These are phyloP conservation scores for Caenorhabditis macrosperma DNA, from an alignment of 2,888 invertebrate genomes.

Conservation along the genomic window DNA sequence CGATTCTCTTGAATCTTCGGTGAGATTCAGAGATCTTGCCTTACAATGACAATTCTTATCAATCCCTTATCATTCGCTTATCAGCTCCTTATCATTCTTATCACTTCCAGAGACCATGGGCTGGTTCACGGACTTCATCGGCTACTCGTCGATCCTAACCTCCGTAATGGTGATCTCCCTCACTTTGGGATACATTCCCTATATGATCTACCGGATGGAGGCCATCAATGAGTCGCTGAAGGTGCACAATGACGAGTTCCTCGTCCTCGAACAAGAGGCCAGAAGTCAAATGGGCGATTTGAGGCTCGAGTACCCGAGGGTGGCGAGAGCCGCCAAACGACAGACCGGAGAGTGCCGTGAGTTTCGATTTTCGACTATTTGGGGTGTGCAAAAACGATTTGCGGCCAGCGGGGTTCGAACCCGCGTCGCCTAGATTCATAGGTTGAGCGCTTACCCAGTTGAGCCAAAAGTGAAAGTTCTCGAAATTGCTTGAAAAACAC, in stretches of 20 bases:
- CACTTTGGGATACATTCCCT: constrained; percentile 58
- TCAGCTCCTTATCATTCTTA: background rate
- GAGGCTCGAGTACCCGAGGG: constrained; percentile 27
- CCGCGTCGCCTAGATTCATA: background rate
- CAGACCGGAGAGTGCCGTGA: constrained; percentile 58
- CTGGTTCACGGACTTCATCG: constrained; percentile 47
- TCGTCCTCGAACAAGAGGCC: constrained; percentile 55
- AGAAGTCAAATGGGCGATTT: constrained; percentile 45
- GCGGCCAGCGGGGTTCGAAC: background rate
- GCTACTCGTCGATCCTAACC: constrained; percentile 53
- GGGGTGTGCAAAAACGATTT: background rate
- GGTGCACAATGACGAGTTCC: constrained; percentile 61
- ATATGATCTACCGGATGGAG: constrained; percentile 55
- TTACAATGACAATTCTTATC: no score
- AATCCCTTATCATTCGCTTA: no score
- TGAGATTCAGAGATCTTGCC: no score
- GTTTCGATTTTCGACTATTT: constrained; percentile 27
- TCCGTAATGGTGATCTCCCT: constrained; percentile 56
- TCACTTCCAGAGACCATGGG: constrained; percentile 28
- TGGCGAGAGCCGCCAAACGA: constrained; percentile 51
- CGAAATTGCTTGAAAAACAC: no score
- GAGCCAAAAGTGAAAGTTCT: background rate
- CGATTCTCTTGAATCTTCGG: no score
- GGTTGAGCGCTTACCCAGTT: background rate
- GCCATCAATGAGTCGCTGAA: constrained; percentile 49